Evolutionary conservation across 1,140 invertebrate species (phyloP).

Genomic region (Drosophila burlai): DNA sequence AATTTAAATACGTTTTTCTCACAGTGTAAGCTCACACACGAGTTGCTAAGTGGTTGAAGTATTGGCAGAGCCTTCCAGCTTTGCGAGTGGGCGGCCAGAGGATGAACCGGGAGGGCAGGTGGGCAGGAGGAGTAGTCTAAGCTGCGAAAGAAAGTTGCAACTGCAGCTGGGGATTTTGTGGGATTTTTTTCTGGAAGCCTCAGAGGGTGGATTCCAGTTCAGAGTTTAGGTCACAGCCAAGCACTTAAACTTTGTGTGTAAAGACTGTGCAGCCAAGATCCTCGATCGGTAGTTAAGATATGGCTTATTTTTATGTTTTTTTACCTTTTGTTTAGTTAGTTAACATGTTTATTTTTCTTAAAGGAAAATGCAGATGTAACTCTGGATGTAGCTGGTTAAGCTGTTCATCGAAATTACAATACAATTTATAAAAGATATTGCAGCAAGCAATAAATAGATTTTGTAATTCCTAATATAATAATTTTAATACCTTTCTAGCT

Average conservation of each 20-base stretch:
- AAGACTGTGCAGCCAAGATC: constrained; percentile 20
- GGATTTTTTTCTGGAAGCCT: constrained; percentile 26
- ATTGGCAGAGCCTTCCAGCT: constrained; percentile 44
- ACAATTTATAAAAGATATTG: not conserved
- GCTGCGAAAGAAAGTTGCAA: constrained; percentile 50
- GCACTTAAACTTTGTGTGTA: constrained; percentile 44
- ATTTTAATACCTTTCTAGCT: not conserved
- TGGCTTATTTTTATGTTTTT: not conserved
- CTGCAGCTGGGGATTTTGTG: constrained; percentile 26
- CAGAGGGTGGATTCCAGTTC: constrained; percentile 49
- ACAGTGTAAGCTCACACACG: constrained; percentile 51
- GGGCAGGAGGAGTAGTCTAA: not conserved
- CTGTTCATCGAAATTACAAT: not conserved
- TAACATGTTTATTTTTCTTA: not conserved
- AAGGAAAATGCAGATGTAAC: not conserved
- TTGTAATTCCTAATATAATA: not conserved
- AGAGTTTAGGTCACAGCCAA: constrained; percentile 44
- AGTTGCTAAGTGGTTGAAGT: constrained; percentile 63
- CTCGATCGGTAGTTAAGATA: constrained; percentile 18
- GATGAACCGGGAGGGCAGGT: constrained; percentile 3
- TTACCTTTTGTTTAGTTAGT: not conserved
- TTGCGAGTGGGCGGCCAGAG: constrained; percentile 16
- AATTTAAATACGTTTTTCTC: not conserved
- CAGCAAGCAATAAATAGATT: not conserved
- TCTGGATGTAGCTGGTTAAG: not conserved